Conservation (phyloP, 2,113 vertebrate species). For the Sclerurus mexicanus region DNA sequence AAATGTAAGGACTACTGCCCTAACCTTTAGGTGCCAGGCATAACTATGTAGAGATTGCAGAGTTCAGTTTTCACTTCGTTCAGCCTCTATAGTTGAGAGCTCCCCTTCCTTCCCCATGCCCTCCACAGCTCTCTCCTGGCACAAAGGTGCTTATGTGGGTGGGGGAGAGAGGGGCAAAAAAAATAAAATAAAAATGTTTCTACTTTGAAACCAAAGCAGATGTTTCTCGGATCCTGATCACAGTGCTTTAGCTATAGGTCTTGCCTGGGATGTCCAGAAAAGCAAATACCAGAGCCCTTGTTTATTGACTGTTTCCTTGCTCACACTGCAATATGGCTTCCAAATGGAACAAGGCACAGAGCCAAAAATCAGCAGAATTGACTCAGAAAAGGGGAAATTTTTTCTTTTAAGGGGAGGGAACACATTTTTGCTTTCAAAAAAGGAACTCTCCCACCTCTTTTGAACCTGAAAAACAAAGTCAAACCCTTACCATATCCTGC, state of each 20-base stretch:
- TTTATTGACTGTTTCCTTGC: slow-evolving; percentile 45
- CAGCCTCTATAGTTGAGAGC: not conserved
- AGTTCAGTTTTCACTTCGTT: not conserved
- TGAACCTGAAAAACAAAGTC: not conserved
- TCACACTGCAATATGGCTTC: slow-evolving; percentile 27
- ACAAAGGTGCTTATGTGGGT: not conserved
- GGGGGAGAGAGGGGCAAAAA: not conserved
- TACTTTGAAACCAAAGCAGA: slow-evolving; percentile 47
- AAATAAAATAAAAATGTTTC: not conserved
- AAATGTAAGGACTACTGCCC: slow-evolving; percentile 22
- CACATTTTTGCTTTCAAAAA: not conserved
- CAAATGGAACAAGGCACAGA: slow-evolving; percentile 7
- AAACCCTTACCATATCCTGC: not conserved
- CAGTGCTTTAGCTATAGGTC: not conserved
- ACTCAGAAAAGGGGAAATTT: not conserved
- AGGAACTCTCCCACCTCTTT: not conserved
- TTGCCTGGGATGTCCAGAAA: slow-evolving; percentile 12
- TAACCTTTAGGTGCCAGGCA: slow-evolving; percentile 7
- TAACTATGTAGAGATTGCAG: slow-evolving; percentile 4
- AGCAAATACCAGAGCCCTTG: slow-evolving; percentile 13
- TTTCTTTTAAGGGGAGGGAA: not conserved
- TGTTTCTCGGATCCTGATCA: slow-evolving; percentile 37
- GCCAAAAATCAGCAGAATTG: slow-evolving; percentile 12
- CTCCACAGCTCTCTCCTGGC: not conserved
- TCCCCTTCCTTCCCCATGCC: not conserved